Percentiles rank a stretch among this genome's conserved stretches.
These are phyloP conservation scores for Smithornis capensis DNA, from an alignment of 2,113 vertebrate genomes.

Conservation along the genomic window DNA sequence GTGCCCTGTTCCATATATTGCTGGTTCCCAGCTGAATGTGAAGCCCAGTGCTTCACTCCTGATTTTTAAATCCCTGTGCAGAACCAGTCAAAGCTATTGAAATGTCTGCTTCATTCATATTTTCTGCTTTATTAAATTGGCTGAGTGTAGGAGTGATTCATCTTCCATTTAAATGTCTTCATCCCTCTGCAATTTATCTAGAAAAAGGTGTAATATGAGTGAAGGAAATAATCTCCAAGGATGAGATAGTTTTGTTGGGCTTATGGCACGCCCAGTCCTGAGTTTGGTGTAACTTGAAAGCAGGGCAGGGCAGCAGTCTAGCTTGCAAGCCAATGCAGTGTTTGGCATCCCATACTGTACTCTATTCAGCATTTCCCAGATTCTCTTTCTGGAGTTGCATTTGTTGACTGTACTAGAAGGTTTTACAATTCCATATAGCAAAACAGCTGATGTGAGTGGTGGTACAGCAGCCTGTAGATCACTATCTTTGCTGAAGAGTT, in stretches of 20 bases:
- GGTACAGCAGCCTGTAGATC: neutral
- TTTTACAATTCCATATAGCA: neutral
- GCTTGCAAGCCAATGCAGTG: neutral
- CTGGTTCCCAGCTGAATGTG: neutral
- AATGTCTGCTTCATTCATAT: constrained; percentile 24
- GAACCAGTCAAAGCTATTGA: constrained; percentile 27
- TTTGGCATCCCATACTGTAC: neutral
- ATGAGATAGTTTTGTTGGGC: neutral
- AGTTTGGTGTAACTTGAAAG: neutral
- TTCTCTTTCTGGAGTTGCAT: neutral
- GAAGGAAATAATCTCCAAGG: neutral
- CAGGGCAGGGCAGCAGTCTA: neutral
- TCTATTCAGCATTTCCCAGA: neutral
- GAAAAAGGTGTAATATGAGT: neutral
- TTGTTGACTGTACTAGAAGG: neutral
- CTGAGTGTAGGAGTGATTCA: neutral
- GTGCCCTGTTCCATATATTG: constrained; percentile 36
- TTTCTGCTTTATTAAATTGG: constrained; percentile 45
- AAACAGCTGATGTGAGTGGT: neutral
- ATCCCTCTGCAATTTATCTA: neutral
- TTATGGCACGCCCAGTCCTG: neutral
- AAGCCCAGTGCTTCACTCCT: neutral
- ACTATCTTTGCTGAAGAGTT: neutral
- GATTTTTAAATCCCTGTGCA: neutral
- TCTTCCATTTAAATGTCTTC: neutral